Evolutionary conservation across 2,113 vertebrate genomes (phyloP).

Genomic region (Lichenostomus cassidix): DNA sequence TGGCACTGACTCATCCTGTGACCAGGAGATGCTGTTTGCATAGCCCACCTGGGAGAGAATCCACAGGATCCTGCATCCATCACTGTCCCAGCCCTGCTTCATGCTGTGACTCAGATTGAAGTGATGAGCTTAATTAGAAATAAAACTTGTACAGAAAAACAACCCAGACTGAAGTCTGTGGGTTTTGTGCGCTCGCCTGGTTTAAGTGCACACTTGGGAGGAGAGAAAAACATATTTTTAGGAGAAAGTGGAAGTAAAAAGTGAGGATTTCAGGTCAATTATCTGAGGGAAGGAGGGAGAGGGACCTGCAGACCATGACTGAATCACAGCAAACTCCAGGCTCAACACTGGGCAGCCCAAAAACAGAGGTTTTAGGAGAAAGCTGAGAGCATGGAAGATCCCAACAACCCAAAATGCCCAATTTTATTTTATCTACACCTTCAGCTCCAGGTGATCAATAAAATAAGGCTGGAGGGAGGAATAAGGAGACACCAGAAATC

Average conservation of each 20-base stretch:
- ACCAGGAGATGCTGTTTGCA: slow-evolving; percentile 36
- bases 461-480: background rate
- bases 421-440: no score
- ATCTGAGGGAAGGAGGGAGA: rapidly evolving
- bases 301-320: background rate
- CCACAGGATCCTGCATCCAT: rapidly evolving
- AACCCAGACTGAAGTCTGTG: background rate
- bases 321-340: background rate
- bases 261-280: background rate
- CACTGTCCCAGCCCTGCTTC: rapidly evolving
- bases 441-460: background rate
- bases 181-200: rapidly evolving
- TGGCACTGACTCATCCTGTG: slow-evolving; percentile 39
- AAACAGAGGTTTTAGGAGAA: rapidly evolving
- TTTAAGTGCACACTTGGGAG: rapidly evolving
- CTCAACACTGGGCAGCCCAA: background rate
- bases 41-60: background rate
- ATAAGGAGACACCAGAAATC: background rate
- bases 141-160: slow-evolving; percentile 21
- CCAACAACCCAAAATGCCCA: rapidly evolving
- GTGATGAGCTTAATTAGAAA: background rate
- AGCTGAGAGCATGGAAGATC: background rate
- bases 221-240: background rate
- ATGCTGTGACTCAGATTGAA: background rate
- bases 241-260: background rate